Evolutionary conservation across 2,113 vertebrate species (phyloP).

Genomic region (Scatophagus argus): DNA sequence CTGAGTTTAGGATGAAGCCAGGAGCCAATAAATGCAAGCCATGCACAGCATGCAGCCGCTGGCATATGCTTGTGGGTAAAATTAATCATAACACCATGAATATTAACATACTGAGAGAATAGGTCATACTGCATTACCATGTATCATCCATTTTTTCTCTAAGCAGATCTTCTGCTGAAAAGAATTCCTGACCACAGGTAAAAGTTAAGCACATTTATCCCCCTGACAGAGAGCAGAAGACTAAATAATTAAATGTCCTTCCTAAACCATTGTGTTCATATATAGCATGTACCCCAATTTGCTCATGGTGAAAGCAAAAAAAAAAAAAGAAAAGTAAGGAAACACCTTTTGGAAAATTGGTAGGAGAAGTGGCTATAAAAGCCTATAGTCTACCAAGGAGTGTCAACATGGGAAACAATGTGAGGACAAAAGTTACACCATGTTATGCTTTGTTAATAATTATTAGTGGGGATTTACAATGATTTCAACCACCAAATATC

Average conservation of each 20-base stretch:
- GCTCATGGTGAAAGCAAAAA: neutral
- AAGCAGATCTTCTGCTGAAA: conserved; percentile 69
- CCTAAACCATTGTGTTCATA: conserved; percentile 47
- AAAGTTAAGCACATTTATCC: conserved; percentile 79
- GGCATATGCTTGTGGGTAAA: conserved; percentile 68
- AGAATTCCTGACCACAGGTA: conserved; percentile 68
- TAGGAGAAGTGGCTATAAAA: neutral
- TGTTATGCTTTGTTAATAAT: neutral
- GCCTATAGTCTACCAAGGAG: no score
- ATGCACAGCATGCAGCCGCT: conserved; percentile 60
- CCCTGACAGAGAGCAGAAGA: conserved; percentile 49
- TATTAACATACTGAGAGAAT: conserved; percentile 79
- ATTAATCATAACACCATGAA: conserved; percentile 83
- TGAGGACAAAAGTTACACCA: neutral
- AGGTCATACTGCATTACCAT: conserved; percentile 69
- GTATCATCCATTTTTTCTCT: conserved; percentile 79
- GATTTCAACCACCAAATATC: neutral
- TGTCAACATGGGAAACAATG: conserved; percentile 7
- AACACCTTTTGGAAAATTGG: neutral
- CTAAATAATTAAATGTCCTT: conserved; percentile 69
- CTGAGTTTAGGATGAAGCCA: conserved; percentile 66
- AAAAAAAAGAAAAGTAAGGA: neutral
- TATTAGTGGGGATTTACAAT: neutral
- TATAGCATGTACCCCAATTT: conserved; percentile 19
- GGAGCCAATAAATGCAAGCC: conserved; percentile 62